Conservation (phyloP, 1,140 invertebrate species). For the Drosophila yakuba region DNA sequence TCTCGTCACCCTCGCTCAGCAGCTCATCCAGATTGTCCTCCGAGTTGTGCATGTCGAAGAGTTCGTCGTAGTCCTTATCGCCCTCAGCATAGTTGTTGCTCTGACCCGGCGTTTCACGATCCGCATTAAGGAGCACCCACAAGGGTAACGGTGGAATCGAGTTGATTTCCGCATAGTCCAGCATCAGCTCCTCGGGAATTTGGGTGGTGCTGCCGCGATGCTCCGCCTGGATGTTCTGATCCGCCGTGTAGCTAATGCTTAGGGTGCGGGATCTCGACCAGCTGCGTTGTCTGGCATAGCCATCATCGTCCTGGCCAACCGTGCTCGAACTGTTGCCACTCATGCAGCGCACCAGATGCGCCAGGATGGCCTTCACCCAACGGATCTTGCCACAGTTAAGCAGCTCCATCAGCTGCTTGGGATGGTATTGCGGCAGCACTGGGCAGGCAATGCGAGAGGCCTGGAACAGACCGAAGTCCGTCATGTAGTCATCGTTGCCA, state of each 20-base stretch:
- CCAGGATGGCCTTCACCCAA: slow-evolving; percentile 98
- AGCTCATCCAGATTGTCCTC: slow-evolving; percentile 94
- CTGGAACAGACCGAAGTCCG: slow-evolving; percentile 97
- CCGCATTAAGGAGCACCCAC: slow-evolving; percentile 97
- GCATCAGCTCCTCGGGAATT: slow-evolving; percentile 92
- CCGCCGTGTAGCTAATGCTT: slow-evolving; percentile 93
- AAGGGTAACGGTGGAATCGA: slow-evolving; percentile 98
- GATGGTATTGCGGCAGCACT: slow-evolving; percentile 99
- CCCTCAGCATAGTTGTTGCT: slow-evolving; percentile 85
- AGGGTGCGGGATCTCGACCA: slow-evolving; percentile 95
- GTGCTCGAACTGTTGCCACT: slow-evolving; percentile 85
- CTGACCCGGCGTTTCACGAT: slow-evolving; percentile 91
- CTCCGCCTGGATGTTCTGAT: slow-evolving; percentile 87
- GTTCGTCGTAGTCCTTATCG: slow-evolving; percentile 92
- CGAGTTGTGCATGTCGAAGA: slow-evolving; percentile 92
- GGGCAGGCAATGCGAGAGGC: slow-evolving; percentile 98
- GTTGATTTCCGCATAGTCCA: slow-evolving; percentile 98
- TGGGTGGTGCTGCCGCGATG: slow-evolving; percentile 87
- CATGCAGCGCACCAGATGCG: slow-evolving; percentile 94
- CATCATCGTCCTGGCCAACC: slow-evolving; percentile 85
- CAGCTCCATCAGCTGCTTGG: slow-evolving; percentile 99
- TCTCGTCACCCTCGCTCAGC: slow-evolving; percentile 88
- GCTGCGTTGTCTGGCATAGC: slow-evolving; percentile 87
- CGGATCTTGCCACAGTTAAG: slow-evolving; percentile 98
- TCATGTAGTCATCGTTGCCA: slow-evolving; percentile 89